These are phyloP conservation scores for Leucozona laternaria DNA, from an alignment of 2,888 invertebrate species.

Conservation along the genomic window DNA sequence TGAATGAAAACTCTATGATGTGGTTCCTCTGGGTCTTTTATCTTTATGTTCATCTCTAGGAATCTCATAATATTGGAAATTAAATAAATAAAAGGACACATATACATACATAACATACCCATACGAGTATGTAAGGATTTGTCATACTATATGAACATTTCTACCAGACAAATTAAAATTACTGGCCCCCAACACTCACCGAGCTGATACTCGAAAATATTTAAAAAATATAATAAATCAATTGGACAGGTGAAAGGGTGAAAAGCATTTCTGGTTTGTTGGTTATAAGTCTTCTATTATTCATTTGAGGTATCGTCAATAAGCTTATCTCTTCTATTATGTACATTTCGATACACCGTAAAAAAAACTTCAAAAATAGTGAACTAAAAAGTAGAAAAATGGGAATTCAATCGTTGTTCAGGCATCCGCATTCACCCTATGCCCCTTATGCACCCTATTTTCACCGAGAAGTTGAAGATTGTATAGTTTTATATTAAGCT, in stretches of 20 bases:
- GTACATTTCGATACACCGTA: not conserved
- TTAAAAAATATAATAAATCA: not conserved
- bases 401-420: too few species aligned
- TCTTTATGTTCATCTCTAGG: not conserved
- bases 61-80: constrained; percentile 14
- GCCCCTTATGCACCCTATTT: too few species aligned
- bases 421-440: too few species aligned
- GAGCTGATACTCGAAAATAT: not conserved
- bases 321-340: not conserved
- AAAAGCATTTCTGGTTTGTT: not conserved
- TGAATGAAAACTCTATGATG: constrained; percentile 56
- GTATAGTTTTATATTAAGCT: too few species aligned
- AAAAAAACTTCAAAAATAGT: not conserved
- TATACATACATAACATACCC: not conserved
- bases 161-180: not conserved
- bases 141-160: not conserved
- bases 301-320: not conserved
- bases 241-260: not conserved
- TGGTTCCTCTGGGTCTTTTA: constrained; percentile 40
- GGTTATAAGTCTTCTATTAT: not conserved
- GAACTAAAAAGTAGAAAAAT: too few species aligned
- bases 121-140: not conserved
- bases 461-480: too few species aligned
- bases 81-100: constrained; percentile 5
- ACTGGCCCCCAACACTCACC: not conserved